Percentiles rank a stretch among this genome's conserved stretches.
Conservation (phyloP, 2,888 invertebrate genomes). For the Eremobia ochroleuca region DNA sequence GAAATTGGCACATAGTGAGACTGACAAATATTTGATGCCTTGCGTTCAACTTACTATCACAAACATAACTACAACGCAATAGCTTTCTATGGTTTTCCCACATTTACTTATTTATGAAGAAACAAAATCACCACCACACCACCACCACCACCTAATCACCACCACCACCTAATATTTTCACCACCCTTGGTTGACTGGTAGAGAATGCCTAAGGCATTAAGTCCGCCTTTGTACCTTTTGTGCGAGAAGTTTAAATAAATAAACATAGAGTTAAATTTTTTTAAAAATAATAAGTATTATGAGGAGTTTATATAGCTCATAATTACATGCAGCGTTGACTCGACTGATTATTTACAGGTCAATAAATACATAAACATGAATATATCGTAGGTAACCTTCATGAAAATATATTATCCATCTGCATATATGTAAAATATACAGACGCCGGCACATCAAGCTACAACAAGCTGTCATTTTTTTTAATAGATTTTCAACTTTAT, state of each 20-base stretch:
- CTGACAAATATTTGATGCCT: conserved; percentile 1
- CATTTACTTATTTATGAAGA: neutral
- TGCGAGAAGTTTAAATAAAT: too few relatives aligned
- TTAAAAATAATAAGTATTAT: neutral
- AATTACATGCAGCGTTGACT: neutral
- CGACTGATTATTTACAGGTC: neutral
- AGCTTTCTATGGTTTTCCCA: neutral
- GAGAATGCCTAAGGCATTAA: too few relatives aligned
- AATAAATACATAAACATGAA: conserved; percentile 10
- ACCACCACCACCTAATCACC: too few relatives aligned
- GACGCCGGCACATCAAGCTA: too few relatives aligned
- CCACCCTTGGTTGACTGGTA: too few relatives aligned
- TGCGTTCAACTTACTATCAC: neutral
- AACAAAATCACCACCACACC: neutral
- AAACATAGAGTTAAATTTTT: neutral
- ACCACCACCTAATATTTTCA: too few relatives aligned
- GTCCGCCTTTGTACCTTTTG: too few relatives aligned
- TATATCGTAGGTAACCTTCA: neutral
- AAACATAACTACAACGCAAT: neutral
- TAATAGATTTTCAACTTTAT: too few relatives aligned
- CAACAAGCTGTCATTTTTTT: too few relatives aligned
- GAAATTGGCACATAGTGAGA: neutral
- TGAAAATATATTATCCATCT: neutral
- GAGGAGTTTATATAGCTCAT: neutral
- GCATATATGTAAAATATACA: neutral